Conservation (phyloP, 2,888 invertebrate species). For the Hypena proboscidalis region DNA sequence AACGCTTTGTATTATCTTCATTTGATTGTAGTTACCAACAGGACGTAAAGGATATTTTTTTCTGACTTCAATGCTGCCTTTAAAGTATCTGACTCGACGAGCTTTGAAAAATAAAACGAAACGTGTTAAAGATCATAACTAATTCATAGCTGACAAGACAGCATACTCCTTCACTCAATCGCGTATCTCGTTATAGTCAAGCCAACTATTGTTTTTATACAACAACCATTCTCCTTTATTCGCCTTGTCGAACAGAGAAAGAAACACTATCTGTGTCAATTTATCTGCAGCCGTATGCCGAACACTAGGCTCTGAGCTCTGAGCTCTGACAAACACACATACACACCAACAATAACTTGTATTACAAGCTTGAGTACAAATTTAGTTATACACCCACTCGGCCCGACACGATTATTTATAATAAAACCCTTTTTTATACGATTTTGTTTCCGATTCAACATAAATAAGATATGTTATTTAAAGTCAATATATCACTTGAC, state of each 20-base stretch:
- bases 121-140: too few relatives aligned
- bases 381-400: conserved; percentile 81
- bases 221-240: conserved; percentile 52
- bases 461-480: conserved; percentile 86
- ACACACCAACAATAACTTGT: conserved; percentile 65
- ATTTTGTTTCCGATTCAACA: conserved; percentile 84
- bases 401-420: conserved; percentile 75
- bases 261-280: conserved; percentile 72
- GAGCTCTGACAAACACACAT: conserved; percentile 49
- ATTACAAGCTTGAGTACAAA: conserved; percentile 77
- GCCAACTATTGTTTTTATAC: conserved; percentile 20
- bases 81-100: too few relatives aligned
- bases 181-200: conserved; percentile 5
- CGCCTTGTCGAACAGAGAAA: conserved; percentile 63
- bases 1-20: too few relatives aligned
- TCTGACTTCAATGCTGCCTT: too few relatives aligned
- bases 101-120: too few relatives aligned
- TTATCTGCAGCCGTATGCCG: conserved; percentile 61
- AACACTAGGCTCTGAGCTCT: conserved; percentile 35
- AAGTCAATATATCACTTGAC: conserved; percentile 85
- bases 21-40: too few relatives aligned
- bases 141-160: not conserved
- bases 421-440: conserved; percentile 78
- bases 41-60: too few relatives aligned
- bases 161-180: conserved; percentile 1